These are phyloP conservation scores for Lordiphosa stackelbergi DNA, from an alignment of 1,140 invertebrate genomes.

Conservation along the genomic window DNA sequence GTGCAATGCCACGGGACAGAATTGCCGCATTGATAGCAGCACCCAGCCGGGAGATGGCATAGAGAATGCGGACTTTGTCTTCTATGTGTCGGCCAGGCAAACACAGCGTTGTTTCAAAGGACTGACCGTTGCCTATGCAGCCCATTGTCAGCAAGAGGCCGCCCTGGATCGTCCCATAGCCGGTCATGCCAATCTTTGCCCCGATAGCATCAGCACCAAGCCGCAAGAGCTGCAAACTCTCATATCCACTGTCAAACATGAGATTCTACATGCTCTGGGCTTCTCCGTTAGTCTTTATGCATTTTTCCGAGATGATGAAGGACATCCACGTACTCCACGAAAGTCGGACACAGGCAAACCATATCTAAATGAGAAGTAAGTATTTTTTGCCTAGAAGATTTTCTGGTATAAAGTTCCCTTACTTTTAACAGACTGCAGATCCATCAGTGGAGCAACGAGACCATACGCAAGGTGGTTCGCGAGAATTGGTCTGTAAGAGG, in stretches of 20 bases:
- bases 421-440: constrained; percentile 85
- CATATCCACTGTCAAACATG: constrained; percentile 98
- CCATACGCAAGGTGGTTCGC: constrained; percentile 89
- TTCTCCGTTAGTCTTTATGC: constrained; percentile 97
- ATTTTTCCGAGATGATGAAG: constrained; percentile 88
- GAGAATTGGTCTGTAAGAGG: constrained; percentile 90
- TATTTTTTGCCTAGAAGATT: no score
- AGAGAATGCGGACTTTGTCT: constrained; percentile 93
- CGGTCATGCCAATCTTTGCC: constrained; percentile 98
- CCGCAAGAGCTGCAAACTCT: constrained; percentile 94
- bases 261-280: constrained; percentile 97
- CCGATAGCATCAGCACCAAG: constrained; percentile 95
- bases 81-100: constrained; percentile 96
- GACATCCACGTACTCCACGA: constrained; percentile 89
- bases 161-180: constrained; percentile 96
- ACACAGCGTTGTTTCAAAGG: constrained; percentile 93
- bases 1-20: constrained; percentile 90
- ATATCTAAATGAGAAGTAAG: constrained; percentile 90
- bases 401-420: not conserved
- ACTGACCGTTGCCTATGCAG: constrained; percentile 96
- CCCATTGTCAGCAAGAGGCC: constrained; percentile 98
- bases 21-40: constrained; percentile 80
- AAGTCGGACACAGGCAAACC: constrained; percentile 91
- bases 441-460: constrained; percentile 94
- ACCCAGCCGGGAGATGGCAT: constrained; percentile 84